Conservation (phyloP, 2,888 invertebrate genomes). For the Cephus spinipes region DNA sequence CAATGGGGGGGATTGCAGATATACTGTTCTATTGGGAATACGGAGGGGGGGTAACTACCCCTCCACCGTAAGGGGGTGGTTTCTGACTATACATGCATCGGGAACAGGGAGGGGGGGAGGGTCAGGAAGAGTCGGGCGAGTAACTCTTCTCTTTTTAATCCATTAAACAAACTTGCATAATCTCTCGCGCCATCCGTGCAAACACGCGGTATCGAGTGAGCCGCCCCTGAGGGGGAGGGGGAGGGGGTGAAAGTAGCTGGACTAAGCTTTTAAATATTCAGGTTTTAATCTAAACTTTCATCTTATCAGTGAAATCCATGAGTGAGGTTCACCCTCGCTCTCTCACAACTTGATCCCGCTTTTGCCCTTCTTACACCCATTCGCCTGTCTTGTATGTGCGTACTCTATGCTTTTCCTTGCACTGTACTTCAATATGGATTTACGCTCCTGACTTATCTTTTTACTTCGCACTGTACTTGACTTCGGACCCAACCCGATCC, state of each 20-base stretch:
- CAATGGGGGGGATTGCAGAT: no score
- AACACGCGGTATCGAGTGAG: slow-evolving; percentile 6
- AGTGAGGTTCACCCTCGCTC: slow-evolving; percentile 31
- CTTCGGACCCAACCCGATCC: no score
- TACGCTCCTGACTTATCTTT: not conserved
- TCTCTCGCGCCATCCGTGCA: slow-evolving; percentile 26
- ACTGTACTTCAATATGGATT: no score
- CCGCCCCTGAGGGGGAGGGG: no score
- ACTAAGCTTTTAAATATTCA: slow-evolving; percentile 48
- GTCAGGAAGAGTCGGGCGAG: not conserved
- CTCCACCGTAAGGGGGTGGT: no score
- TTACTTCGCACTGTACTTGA: no score
- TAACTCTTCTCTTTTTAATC: slow-evolving; percentile 35
- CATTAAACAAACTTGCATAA: slow-evolving; percentile 42
- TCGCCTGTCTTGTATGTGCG: no score
- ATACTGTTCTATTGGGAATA: no score
- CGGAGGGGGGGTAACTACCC: no score
- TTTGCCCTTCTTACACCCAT: not conserved
- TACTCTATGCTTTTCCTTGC: no score
- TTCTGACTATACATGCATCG: no score
- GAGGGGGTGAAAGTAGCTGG: no score
- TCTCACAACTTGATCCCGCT: not conserved
- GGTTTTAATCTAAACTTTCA: slow-evolving; percentile 54
- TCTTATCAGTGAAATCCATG: slow-evolving; percentile 44
- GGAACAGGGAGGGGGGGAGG: not conserved